Evolutionary conservation across 2,113 vertebrate species (phyloP).

Genomic region (Equus quagga): DNA sequence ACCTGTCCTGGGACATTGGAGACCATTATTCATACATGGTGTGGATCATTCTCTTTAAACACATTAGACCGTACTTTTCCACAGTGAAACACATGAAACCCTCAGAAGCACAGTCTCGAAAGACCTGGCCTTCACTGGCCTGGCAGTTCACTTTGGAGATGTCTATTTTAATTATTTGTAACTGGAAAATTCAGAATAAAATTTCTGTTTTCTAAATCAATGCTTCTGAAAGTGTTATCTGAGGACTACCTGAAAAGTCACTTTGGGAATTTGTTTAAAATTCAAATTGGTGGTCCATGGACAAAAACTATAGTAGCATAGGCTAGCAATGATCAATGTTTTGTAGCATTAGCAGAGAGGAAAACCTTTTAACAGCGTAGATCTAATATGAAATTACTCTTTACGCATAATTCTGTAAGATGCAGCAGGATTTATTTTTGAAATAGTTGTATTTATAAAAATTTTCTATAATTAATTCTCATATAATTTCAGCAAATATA

Average conservation of each 20-base stretch:
- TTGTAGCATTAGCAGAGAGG: not conserved
- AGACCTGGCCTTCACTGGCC: not conserved
- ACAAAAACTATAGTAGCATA: not conserved
- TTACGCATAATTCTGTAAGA: not conserved
- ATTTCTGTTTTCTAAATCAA: not conserved
- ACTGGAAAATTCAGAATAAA: not conserved
- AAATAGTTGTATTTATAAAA: not conserved
- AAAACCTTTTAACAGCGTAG: not conserved
- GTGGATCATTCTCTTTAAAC: not conserved
- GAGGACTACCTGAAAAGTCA: not conserved
- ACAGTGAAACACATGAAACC: not conserved
- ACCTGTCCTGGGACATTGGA: not conserved
- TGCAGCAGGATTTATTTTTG: not conserved
- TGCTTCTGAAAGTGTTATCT: not conserved
- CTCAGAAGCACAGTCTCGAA: not conserved
- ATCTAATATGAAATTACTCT: not conserved
- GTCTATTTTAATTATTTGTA: not conserved
- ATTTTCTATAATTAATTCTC: not conserved
- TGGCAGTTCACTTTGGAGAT: not conserved
- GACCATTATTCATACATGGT: not conserved
- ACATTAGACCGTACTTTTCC: not conserved
- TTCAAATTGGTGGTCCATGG: not conserved
- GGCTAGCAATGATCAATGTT: not conserved
- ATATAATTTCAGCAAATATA: not conserved
- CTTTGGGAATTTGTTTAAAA: not conserved